Percentiles rank a stretch among this genome's conserved stretches.
Conservation (phyloP, 2,113 vertebrate genomes). For the Atherinomorus stipes region DNA sequence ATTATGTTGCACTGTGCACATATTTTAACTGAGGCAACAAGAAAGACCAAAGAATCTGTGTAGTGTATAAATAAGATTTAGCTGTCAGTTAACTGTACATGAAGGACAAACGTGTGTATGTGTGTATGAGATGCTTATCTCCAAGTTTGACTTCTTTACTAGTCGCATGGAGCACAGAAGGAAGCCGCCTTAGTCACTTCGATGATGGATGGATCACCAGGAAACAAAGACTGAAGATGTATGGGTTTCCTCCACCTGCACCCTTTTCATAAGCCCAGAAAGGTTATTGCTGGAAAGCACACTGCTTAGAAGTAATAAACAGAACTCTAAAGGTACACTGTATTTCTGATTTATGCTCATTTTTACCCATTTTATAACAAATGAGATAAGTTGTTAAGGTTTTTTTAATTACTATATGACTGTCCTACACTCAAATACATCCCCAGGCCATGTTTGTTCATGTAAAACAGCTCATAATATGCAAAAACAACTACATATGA, state of each 20-base stretch:
- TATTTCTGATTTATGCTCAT: neutral
- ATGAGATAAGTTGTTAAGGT: neutral
- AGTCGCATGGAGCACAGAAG: constrained; percentile 10
- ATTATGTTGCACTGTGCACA: constrained; percentile 32
- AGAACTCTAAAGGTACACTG: neutral
- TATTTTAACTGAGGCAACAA: constrained; percentile 29
- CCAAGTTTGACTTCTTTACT: constrained; percentile 46
- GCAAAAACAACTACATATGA: too few species aligned
- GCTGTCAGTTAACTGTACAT: constrained; percentile 4
- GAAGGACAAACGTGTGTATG: constrained; percentile 16
- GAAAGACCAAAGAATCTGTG: neutral
- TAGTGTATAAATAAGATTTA: neutral
- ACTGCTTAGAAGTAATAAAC: neutral
- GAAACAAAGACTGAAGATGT: constrained; percentile 41
- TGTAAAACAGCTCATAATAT: too few species aligned
- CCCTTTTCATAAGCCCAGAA: neutral
- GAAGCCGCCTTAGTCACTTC: constrained; percentile 11
- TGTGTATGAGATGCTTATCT: constrained; percentile 26
- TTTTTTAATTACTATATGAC: neutral
- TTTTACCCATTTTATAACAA: neutral
- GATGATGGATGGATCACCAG: constrained; percentile 48
- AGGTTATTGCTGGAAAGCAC: constrained; percentile 7
- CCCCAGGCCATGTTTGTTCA: too few species aligned
- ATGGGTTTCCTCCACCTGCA: constrained; percentile 33
- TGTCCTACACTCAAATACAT: too few species aligned